phyloP scores from a whole-genome alignment of 1,140 invertebrate species.

The Limonius californicus region DNA sequence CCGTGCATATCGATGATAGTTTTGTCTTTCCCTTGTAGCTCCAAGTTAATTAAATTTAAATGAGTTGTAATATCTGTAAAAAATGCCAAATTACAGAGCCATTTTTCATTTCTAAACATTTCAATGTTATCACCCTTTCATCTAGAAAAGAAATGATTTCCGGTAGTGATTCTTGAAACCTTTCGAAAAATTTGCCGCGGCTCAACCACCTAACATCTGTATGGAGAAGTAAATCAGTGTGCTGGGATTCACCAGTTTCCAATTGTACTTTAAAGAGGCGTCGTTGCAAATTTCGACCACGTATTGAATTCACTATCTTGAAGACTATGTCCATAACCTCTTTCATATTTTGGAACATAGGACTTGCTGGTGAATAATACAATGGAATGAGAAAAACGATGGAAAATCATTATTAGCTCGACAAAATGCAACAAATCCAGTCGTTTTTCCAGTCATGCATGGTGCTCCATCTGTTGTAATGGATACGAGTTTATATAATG shows the following conservation, averaged over 20 bases:
- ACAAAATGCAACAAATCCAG: conserved; percentile 23
- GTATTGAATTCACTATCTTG: conserved; percentile 23
- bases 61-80: conserved; percentile 9
- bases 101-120: conserved; percentile 21
- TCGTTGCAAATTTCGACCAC: conserved; percentile 38
- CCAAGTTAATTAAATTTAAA: conserved; percentile 20
- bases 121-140: conserved; percentile 16
- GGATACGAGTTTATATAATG: conserved; percentile 13
- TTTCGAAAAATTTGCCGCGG: conserved; percentile 21
- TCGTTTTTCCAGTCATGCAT: conserved; percentile 18
- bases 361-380: conserved; percentile 24
- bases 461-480: conserved; percentile 17
- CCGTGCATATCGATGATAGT: conserved; percentile 17
- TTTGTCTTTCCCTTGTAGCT: conserved; percentile 18
- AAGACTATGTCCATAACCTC: conserved; percentile 17
- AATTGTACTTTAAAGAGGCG: conserved; percentile 21
- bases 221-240: conserved; percentile 23
- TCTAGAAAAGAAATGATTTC: conserved; percentile 23
- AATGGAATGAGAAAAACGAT: conserved; percentile 21
- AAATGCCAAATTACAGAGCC: conserved; percentile 17
- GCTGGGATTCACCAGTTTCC: conserved; percentile 17
- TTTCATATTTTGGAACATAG: conserved; percentile 20
- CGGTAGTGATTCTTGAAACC: conserved; percentile 19
- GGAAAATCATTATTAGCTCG: conserved; percentile 16
- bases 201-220: conserved; percentile 29